Base-by-base conservation (phyloP, 1,140 invertebrate species). In the Amphibalanus amphitrite region DNA sequence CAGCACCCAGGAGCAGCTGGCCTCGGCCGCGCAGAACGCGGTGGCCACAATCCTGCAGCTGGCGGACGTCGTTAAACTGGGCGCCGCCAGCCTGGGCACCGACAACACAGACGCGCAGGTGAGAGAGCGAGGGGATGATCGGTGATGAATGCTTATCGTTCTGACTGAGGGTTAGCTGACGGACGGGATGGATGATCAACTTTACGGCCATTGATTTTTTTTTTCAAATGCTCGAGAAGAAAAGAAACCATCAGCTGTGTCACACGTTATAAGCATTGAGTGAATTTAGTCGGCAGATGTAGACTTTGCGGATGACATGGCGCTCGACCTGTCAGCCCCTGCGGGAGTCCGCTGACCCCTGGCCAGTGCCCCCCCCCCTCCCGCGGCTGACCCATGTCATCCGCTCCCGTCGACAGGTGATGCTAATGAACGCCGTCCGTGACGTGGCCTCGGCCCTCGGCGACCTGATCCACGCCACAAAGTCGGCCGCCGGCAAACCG, bases 371-470 rank as follows among this genome's bases (percentile, higher is more conserved):
- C n/a, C n/a, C n/a, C n/a, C n/a, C n/a, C n/a, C n/a, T n/a, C n/a
- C n/a, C n/a, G n/a, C n/a, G n/a, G n/a, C n/a, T n/a, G n/a, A n/a
- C n/a, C n/a, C n/a, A n/a, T n/a, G n/a, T n/a, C n/a, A n/a, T 26
- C 69, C 28, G 17, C 28, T 15, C 6, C n/a, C 28, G 33, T 67
- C 71, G 76, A 10, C 77, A 86, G 84, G 93, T 97, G 20, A 89
- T 98, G 86, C 84, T 99, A 40, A 94, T 99, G 70, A 97, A 99
- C 82, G 94, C 97, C 0, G 96, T 98, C 0, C 91, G 97, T 77
- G 97, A 99, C 84, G 97, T 99, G 0, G 95, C 95, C 0, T 93
- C 92, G 1, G 95, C 97, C 25, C 83, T 99, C 13, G 89, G 92
- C 0, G 95, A 98, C 81, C 82, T 99, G 25, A 97, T 98, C 75